Base-by-base conservation (phyloP, 2,888 invertebrate genomes). In the Oxyscelio sp. region DNA sequence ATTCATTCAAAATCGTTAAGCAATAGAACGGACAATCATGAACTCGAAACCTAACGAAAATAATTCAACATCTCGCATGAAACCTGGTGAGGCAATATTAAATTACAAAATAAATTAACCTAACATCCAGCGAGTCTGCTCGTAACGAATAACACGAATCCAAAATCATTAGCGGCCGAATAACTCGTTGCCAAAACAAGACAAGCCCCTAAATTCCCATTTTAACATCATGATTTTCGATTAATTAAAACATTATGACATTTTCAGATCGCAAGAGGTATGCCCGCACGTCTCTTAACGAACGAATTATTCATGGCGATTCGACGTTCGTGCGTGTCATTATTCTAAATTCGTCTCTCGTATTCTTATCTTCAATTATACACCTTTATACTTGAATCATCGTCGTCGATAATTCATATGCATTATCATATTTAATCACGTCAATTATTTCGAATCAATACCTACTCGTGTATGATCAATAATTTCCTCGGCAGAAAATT, bases 391-490 rank as follows among this genome's bases (percentile, higher is more conserved):
- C 24, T 56, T 40, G 5, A 68, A 58, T 59, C 38, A 22, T 22
- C 27, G 38, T 58, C 56, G 40, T 70, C 24, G 48, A 71, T 56
- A 63, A 71, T 63, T 52, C 52, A 45, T 22, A 34, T 27, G 27
- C 19, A 80, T 81, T 74, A 81, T 66, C 80, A 80, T 80, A 73
- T 73, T 73, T 65, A 54, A 79, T 63, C 56, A 61, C 48, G 65
- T 71, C 70, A 73, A 73, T 80, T 80, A 80, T 80, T 52, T 45
- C 56, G n/a, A 79, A 63, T 70, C 78, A 48, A 68, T 70, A 66
- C 6, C 38, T 11, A 31, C 52, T 27, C 38, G 9, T 19, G 40
- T 22, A 19, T 38, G 38, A 73, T 73, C 65, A 66, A 77, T 68
- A 59, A 70, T 78, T 70, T 58, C n/a, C 40, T 17, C 17, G n/a